Evolutionary conservation across 2,113 vertebrate genomes (phyloP), one percentile per base, ranked within the genome.

Genomic region (Microcebus griseorufus): DNA sequence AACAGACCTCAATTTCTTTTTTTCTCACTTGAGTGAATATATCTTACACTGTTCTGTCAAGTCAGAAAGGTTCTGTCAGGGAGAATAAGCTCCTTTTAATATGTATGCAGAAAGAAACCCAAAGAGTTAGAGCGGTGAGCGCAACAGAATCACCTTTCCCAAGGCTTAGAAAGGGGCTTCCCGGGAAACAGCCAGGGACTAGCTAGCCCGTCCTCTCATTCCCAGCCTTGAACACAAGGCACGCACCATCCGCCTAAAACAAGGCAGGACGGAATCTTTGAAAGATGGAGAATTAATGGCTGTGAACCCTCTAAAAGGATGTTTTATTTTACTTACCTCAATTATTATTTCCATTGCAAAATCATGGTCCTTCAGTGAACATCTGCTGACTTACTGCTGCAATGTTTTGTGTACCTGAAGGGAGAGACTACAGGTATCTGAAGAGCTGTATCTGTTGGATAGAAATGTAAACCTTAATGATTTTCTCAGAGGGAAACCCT

Each of bases 1-100:
- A 96, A 95, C 92, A 96, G 97, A 95, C 96, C 90, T 96, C 96
- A 97, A 97, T 98, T 98, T 97, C 97, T 96, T 94, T 97, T 97
- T 87, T 97, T 88, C 96, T 97, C 95, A 96, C 96, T 97, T 94
- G 92, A 98, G 90, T 97, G 97, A 89, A 42, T 97, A 67, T 94
- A 93, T 88, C 95, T 95, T 72, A 92, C 48, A 92, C 45, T 1
- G 39, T 83, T 89, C 92, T 96, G 60, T 97, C 90, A 95, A 94
- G 93, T 92, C 95, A 88, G 93, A 94, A 97, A 92, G 79, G 70
- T 64, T 87, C 67, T 86, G 87, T 78, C 76, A 90, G 60, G 79
- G 65, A 93, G 87, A 92, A 60, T 67, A 95, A 93, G 75, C 82
- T 92, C 95, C 90, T 87, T 82, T 95, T 90, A 89, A 92, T 95